A percentile compares a stretch with the other conserved stretches of the same genome.
Evolutionary conservation across 2,113 vertebrate species (phyloP).

Genomic region (Candoia aspera): DNA sequence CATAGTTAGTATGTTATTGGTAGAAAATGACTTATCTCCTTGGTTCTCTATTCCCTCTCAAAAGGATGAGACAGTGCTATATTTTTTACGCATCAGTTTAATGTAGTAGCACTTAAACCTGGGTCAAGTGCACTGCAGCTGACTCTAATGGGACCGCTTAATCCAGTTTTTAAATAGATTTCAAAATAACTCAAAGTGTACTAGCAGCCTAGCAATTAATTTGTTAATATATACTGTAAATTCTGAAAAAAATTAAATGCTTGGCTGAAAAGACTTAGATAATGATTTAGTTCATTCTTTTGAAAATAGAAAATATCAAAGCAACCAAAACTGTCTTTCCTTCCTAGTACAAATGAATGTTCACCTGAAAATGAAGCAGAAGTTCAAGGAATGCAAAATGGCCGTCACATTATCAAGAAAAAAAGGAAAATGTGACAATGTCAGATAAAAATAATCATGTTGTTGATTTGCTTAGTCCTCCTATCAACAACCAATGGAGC

Average conservation of each 20-base stretch:
- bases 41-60: constrained; percentile 11
- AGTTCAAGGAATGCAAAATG: neutral
- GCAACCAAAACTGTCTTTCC: constrained; percentile 8
- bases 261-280: constrained; percentile 47
- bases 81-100: constrained; percentile 55
- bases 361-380: neutral
- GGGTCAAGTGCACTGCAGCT: constrained; percentile 66
- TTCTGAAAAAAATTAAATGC: constrained; percentile 52
- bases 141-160: constrained; percentile 60
- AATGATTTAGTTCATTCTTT: constrained; percentile 58
- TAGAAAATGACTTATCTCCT: constrained; percentile 13
- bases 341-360: neutral
- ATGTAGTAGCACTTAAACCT: constrained; percentile 21
- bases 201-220: constrained; percentile 61
- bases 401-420: neutral
- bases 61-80: constrained; percentile 30
- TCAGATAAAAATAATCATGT: neutral
- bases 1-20: neutral
- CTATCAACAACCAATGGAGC: neutral
- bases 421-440: neutral
- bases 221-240: constrained; percentile 61
- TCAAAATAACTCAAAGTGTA: constrained; percentile 58
- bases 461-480: neutral
- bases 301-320: neutral
- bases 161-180: constrained; percentile 70